These are phyloP conservation scores for Aphidius gifuensis DNA, from an alignment of 1,140 invertebrate species.

Conservation along the genomic window DNA sequence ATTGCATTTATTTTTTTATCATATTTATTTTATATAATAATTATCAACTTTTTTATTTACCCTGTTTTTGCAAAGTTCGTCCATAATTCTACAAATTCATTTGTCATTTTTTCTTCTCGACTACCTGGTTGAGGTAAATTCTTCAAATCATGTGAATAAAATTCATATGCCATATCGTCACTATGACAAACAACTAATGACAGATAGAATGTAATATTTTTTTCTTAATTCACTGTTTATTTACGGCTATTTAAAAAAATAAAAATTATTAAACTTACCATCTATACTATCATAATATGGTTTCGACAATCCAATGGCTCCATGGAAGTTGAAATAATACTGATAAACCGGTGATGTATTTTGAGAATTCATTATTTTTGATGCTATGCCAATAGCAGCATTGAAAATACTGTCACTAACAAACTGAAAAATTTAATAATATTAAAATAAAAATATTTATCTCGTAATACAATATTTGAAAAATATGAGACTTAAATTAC, in stretches of 20 bases:
- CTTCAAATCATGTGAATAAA: constrained; percentile 49
- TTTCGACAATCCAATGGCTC: constrained; percentile 42
- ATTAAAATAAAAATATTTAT: too few species aligned
- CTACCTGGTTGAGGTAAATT: constrained; percentile 39
- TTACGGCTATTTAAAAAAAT: too few species aligned
- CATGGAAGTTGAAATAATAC: constrained; percentile 42
- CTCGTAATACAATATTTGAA: too few species aligned
- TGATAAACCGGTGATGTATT: constrained; percentile 44
- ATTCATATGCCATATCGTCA: constrained; percentile 69
- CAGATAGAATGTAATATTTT: too few species aligned
- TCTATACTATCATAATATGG: neutral
- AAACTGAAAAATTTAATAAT: constrained; percentile 27
- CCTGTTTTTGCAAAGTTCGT: constrained; percentile 58
- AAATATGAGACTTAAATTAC: constrained; percentile 12
- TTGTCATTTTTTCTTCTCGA: constrained; percentile 37
- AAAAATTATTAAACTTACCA: too few species aligned
- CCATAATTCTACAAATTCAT: constrained; percentile 51
- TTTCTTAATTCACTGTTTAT: too few species aligned
- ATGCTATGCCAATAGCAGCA: constrained; percentile 28
- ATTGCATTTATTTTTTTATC: neutral
- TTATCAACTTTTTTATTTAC: constrained; percentile 38
- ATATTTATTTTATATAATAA: neutral
- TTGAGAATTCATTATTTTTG: constrained; percentile 35
- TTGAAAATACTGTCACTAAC: constrained; percentile 38
- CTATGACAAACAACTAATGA: constrained; percentile 61